Conservation (phyloP, 2,797 vertebrate species). For the Lemur catta region DNA sequence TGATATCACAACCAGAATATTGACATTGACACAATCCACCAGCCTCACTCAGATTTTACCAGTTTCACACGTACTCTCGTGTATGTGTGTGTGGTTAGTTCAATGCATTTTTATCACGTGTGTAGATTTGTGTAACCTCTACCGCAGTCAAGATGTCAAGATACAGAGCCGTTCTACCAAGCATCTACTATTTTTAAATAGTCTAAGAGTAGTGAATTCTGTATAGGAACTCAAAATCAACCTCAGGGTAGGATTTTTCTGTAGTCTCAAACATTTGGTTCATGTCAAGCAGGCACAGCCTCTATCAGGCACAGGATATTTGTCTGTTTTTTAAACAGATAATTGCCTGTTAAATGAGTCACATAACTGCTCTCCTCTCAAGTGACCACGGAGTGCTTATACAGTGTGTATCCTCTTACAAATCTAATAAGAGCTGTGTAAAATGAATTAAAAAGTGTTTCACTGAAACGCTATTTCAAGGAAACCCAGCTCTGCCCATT, state of each 20-base stretch:
- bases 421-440: conserved; percentile 78
- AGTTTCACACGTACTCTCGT: not conserved
- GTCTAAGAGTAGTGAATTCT: not conserved
- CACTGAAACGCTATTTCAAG: conserved; percentile 55
- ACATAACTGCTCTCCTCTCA: conserved; percentile 67
- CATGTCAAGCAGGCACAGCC: conserved; percentile 26
- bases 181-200: not conserved
- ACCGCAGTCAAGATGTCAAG: not conserved
- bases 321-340: conserved; percentile 75
- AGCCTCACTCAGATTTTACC: not conserved
- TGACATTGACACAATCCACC: not conserved
- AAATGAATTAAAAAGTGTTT: conserved; percentile 78
- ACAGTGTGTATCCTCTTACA: conserved; percentile 75
- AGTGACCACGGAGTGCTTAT: conserved; percentile 69
- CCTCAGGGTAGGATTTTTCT: not conserved
- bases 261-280: conserved; percentile 45
- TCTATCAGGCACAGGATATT: conserved; percentile 76
- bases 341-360: conserved; percentile 80
- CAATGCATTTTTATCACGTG: not conserved
- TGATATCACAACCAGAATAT: not conserved
- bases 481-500: conserved; percentile 58
- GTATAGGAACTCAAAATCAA: not conserved
- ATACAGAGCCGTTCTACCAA: not conserved
- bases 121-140: not conserved
- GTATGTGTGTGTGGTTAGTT: not conserved